phyloP scores from a whole-genome alignment of 2,797 vertebrate species.

The Rhinoraja longicauda region DNA sequence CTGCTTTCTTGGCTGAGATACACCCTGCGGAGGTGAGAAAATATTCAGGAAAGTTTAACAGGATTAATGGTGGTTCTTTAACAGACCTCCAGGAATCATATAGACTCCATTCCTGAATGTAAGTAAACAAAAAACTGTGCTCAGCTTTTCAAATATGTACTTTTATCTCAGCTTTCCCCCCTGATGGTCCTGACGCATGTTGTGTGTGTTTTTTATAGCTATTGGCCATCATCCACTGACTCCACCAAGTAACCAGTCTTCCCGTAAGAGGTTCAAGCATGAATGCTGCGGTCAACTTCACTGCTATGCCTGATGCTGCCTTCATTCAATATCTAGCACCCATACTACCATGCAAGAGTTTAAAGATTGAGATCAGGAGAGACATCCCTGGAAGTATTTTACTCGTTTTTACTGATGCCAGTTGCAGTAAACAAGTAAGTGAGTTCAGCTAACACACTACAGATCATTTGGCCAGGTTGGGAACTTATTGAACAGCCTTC shows the following conservation, averaged over 20 bases:
- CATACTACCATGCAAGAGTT: not conserved
- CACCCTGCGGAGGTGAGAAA: not conserved
- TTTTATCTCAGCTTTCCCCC: not conserved
- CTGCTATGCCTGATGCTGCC: not conserved
- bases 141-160: not conserved
- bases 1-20: slow-evolving; percentile 1
- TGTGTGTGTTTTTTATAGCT: not conserved
- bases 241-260: not conserved
- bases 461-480: not conserved
- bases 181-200: not conserved
- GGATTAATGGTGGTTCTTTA: not conserved
- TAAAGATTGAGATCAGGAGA: not conserved
- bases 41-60: not conserved
- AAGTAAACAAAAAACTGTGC: not conserved
- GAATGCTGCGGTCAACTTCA: not conserved
- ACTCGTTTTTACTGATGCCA: not conserved
- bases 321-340: not conserved
- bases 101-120: not conserved
- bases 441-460: not conserved
- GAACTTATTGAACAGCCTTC: not conserved
- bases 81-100: not conserved
- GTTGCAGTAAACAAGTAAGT: not conserved
- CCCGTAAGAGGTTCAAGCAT: not conserved
- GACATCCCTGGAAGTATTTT: not conserved
- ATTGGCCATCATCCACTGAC: not conserved